Base-by-base conservation (phyloP, 2,113 vertebrate genomes). In the Brevimyrus niger region DNA sequence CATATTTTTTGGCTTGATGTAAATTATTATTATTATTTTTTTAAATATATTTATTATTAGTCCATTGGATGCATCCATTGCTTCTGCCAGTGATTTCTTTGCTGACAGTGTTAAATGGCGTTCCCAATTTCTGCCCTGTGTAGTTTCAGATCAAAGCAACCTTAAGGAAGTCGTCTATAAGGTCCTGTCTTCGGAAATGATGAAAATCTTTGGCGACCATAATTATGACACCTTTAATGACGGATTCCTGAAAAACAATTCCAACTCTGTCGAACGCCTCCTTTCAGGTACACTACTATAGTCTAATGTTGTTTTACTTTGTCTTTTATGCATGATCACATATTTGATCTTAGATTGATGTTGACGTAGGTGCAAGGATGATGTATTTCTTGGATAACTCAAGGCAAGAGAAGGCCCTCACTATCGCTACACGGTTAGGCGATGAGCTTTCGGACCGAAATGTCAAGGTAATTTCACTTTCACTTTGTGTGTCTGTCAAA, bases 161-260 rank as follows among this genome's bases (percentile, higher is more conserved):
- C 95, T 99, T 91, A 96, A 96, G 0, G 97, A 97, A 91, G 95
- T 96, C 4, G 97, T 99, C 93, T 96, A 96, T 93, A 99, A 97
- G 89, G 98, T 99, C 92, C 96, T 99, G 96, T 85, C 80, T 85
- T 55, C n/a, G 50, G 88, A 89, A 47, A 98, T 98, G 94, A 98
- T 98, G 95, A 98, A 99, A 96, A 98, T 99, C 95, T 99, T 99
- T 92, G 98, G 98, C 92, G 98, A 98, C 95, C 98, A 97, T 90
- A 99, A 98, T 93, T 96, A 97, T 90, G 97, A 97, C 96, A 98
- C 97, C 95, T 98, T 99, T 94, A 99, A 99, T 95, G 97, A 99
- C 96, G 96, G 96, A 95, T 98, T 98, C 93, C 97, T 99, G 94
- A 97, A 95, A 95, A 98, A 97, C 94, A 97, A 99, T 94, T 97